These are phyloP conservation scores for Diogma glabrata DNA, from an alignment of 2,888 invertebrate species.

Conservation along the genomic window DNA sequence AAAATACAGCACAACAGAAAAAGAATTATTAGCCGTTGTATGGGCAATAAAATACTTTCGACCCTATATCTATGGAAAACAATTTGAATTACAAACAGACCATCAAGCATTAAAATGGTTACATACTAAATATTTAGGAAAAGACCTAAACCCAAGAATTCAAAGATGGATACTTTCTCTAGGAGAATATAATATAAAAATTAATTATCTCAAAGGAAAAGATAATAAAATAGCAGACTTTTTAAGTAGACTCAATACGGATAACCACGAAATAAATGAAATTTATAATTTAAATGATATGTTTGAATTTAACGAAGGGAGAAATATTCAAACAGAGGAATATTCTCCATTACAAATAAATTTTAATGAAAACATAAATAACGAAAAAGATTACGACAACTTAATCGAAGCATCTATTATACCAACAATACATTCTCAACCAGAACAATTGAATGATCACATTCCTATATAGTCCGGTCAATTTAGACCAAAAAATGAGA, in stretches of 20 bases:
- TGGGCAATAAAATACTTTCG: no score
- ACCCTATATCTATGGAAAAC: no score
- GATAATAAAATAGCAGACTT: slow-evolving; percentile 15
- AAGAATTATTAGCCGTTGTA: slow-evolving; percentile 11
- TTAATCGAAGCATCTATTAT: background rate
- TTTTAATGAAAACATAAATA: background rate
- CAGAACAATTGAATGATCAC: slow-evolving; percentile 17
- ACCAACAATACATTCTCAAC: slow-evolving; percentile 15
- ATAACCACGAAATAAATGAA: slow-evolving; percentile 15
- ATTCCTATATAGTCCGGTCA: no score
- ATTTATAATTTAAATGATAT: no score
- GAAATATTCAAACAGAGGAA: background rate
- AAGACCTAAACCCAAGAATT: slow-evolving; percentile 16
- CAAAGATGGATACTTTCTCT: slow-evolving; percentile 17
- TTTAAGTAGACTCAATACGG: slow-evolving; percentile 11
- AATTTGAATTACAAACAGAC: slow-evolving; percentile 14
- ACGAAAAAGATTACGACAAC: background rate
- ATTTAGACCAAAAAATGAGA: no score
- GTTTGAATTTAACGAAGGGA: background rate
- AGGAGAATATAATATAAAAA: no score
- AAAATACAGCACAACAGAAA: slow-evolving; percentile 4
- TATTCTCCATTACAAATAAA: slow-evolving; percentile 7
- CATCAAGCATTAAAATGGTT: slow-evolving; percentile 19
- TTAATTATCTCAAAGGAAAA: slow-evolving; percentile 16
- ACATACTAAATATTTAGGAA: no score